Conservation (phyloP, 2,888 invertebrate genomes). For the Schizaphis graminum region DNA sequence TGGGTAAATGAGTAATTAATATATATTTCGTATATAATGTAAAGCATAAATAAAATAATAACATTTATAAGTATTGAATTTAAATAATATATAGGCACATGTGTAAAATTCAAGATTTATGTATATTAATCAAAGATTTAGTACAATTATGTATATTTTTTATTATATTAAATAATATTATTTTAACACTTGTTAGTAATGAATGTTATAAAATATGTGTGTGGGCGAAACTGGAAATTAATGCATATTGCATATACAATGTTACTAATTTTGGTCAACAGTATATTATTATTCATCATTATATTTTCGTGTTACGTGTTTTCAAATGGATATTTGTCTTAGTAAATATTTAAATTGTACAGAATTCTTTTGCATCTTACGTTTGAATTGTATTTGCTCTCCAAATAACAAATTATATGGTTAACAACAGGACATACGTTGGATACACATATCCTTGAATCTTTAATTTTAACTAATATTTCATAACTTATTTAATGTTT, state of each 20-base stretch:
- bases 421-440: neutral
- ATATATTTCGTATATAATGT: too few species aligned
- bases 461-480: neutral
- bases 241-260: neutral
- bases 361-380: neutral
- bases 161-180: neutral
- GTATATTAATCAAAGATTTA: neutral
- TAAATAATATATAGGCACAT: neutral
- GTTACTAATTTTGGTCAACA: slow-evolving; percentile 1
- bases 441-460: neutral
- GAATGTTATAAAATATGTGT: neutral
- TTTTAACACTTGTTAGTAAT: neutral
- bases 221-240: slow-evolving; percentile 3
- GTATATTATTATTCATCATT: neutral
- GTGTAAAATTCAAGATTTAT: neutral
- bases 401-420: neutral
- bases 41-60: neutral
- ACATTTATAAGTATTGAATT: neutral
- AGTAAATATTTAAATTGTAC: neutral
- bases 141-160: neutral
- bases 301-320: neutral
- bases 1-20: neutral
- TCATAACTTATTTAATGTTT: neutral
- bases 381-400: neutral
- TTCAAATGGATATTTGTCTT: neutral